phyloP scores from a whole-genome alignment of 1,140 invertebrate genomes.

The Hypothenemus hampei region DNA sequence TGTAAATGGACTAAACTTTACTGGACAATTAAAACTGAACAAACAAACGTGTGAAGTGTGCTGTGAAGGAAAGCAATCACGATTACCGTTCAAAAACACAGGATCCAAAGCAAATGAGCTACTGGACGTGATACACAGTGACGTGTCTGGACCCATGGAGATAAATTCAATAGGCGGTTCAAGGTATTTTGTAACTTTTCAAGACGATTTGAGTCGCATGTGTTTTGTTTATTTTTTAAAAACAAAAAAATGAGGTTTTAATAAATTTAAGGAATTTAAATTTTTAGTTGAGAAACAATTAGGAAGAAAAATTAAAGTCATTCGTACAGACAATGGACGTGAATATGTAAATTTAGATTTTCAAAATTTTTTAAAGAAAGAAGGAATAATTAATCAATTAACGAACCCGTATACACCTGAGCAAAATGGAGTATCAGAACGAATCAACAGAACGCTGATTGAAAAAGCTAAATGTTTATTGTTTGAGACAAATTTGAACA shows the following conservation, averaged over 20 bases:
- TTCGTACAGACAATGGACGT: slow-evolving; percentile 14
- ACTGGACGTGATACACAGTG: slow-evolving; percentile 41
- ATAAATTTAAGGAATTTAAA: slow-evolving; percentile 20
- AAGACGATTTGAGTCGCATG: slow-evolving; percentile 16
- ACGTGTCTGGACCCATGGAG: slow-evolving; percentile 38
- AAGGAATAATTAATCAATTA: slow-evolving; percentile 17
- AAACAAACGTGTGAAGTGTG: slow-evolving; percentile 29
- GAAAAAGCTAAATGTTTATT: slow-evolving; percentile 42
- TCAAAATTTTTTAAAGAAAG: slow-evolving; percentile 9
- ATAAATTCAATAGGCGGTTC: slow-evolving; percentile 36
- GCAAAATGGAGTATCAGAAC: slow-evolving; percentile 8
- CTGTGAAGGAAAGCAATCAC: slow-evolving; percentile 33
- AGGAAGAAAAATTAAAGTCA: slow-evolving; percentile 9
- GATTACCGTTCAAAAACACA: slow-evolving; percentile 25
- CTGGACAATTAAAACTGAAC: neutral
- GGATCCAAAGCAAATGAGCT: slow-evolving; percentile 14
- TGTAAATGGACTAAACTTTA: slow-evolving; percentile 22
- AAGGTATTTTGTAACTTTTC: slow-evolving; percentile 39
- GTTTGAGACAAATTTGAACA: slow-evolving; percentile 34
- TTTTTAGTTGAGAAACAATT: slow-evolving; percentile 16
- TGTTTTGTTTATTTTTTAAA: slow-evolving; percentile 23
- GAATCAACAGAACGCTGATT: slow-evolving; percentile 25
- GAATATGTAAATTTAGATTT: slow-evolving; percentile 13
- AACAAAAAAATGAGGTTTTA: slow-evolving; percentile 10
- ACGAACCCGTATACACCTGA: slow-evolving; percentile 11